Evolutionary conservation across 1,140 invertebrate genomes (phyloP).

Genomic region (Zaprionus africanus): DNA sequence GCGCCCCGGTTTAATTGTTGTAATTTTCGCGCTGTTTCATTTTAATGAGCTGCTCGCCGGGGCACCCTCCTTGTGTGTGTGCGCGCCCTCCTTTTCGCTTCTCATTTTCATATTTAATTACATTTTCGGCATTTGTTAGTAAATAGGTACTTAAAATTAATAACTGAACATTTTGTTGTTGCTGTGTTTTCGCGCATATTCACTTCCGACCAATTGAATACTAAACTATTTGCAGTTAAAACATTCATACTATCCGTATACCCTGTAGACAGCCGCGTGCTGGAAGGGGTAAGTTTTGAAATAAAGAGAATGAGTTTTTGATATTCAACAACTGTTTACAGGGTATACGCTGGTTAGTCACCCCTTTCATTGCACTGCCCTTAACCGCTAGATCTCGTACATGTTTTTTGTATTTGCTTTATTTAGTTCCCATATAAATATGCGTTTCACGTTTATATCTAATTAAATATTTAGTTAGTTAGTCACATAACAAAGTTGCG

Average conservation of each 20-base stretch:
- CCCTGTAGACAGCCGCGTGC: constrained; percentile 12
- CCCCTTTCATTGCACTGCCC: neutral
- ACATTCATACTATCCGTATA: constrained; percentile 7
- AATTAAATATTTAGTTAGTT: constrained; percentile 71
- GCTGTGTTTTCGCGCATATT: constrained; percentile 32
- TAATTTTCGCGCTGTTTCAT: constrained; percentile 62
- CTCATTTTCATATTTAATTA: constrained; percentile 75
- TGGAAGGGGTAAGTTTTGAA: neutral
- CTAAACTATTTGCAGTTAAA: constrained; percentile 54
- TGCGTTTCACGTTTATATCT: constrained; percentile 64
- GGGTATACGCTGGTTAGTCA: constrained; percentile 26
- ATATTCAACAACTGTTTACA: constrained; percentile 8
- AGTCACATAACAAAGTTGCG: constrained; percentile 78
- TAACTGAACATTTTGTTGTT: constrained; percentile 42
- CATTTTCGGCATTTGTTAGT: constrained; percentile 68
- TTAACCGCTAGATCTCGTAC: constrained; percentile 21
- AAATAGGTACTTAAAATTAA: constrained; percentile 56
- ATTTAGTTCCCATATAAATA: constrained; percentile 28
- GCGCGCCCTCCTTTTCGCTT: constrained; percentile 22
- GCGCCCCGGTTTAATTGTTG: constrained; percentile 64
- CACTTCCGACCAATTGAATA: constrained; percentile 69
- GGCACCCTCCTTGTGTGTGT: neutral
- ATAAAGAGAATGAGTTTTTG: neutral
- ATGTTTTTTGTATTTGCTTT: constrained; percentile 18
- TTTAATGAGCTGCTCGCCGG: constrained; percentile 61